Evolutionary conservation across 2,888 invertebrate genomes (phyloP).

Genomic region (Dicyrtoma fusca): DNA sequence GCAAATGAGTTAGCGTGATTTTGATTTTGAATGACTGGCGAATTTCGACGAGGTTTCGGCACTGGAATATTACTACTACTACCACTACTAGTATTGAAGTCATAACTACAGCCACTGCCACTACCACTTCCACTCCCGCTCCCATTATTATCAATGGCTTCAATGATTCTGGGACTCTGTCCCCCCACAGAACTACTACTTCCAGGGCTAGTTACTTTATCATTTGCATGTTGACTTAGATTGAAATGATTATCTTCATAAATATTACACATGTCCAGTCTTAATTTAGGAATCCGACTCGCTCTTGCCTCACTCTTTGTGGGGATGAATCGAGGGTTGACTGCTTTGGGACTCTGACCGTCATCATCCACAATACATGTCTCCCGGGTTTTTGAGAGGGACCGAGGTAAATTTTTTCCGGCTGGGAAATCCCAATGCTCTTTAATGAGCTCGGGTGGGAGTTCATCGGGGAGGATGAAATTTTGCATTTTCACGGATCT

Average conservation of each 20-base stretch:
- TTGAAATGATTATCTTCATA: conserved; percentile 45
- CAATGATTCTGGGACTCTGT: conserved; percentile 7
- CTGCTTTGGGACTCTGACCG: conserved; percentile 14
- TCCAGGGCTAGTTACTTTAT: background rate
- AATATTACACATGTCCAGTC: conserved; percentile 44
- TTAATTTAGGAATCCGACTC: conserved; percentile 29
- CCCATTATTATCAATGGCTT: conserved; percentile 3
- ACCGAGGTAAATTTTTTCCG: conserved; percentile 55
- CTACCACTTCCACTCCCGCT: background rate
- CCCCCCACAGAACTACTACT: background rate
- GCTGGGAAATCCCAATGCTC: conserved; percentile 56
- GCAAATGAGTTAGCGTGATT: background rate
- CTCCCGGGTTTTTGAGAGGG: conserved; percentile 54
- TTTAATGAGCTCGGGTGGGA: conserved; percentile 30
- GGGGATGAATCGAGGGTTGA: conserved; percentile 26
- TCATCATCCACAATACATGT: conserved; percentile 53
- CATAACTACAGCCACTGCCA: conserved; percentile 10
- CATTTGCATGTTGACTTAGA: conserved; percentile 26
- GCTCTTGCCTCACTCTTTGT: conserved; percentile 8
- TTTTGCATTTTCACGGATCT: conserved; percentile 38
- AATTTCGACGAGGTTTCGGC: conserved; percentile 22
- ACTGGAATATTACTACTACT: conserved; percentile 24
- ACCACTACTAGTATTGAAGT: conserved; percentile 1
- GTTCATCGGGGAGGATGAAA: conserved; percentile 31
- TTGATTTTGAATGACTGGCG: background rate